Conservation (phyloP, 2,797 vertebrate species). For the Lophius americanus region DNA sequence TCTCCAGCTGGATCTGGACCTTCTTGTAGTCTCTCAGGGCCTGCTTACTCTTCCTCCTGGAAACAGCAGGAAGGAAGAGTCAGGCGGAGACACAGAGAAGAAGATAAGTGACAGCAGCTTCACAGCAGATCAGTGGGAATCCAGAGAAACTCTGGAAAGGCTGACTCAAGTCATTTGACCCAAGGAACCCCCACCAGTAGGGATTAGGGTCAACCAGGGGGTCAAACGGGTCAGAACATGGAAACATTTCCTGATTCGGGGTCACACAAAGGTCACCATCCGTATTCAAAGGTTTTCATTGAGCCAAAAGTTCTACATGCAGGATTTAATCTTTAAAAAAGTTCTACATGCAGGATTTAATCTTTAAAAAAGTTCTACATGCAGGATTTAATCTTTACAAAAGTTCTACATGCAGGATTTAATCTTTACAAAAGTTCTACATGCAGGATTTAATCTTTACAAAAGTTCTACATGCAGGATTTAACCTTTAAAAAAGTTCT, state of each 20-base stretch:
- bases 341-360: too few species aligned
- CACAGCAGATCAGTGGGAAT: conserved; percentile 22
- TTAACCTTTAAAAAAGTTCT: too few species aligned
- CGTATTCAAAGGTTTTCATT: background rate
- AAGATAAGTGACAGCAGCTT: conserved; percentile 11
- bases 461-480: too few species aligned
- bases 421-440: too few species aligned
- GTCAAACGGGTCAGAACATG: conserved; percentile 17
- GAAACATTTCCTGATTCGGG: conserved; percentile 16
- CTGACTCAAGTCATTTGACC: conserved; percentile 20
- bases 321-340: too few species aligned
- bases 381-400: too few species aligned
- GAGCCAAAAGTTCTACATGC: too few species aligned
- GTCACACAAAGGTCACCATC: background rate
- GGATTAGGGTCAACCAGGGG: conserved; percentile 2
- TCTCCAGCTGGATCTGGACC: conserved; percentile 98
- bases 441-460: too few species aligned
- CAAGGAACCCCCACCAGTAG: conserved; percentile 7
- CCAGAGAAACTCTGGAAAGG: conserved; percentile 14
- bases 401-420: too few species aligned
- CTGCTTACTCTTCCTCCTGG: conserved; percentile 97
- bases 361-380: too few species aligned
- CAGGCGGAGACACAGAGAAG: background rate
- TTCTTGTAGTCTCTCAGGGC: conserved; percentile 97
- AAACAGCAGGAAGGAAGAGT: background rate